phyloP scores from a whole-genome alignment of 2,797 vertebrate species.

The Notolepis coatsorum region DNA sequence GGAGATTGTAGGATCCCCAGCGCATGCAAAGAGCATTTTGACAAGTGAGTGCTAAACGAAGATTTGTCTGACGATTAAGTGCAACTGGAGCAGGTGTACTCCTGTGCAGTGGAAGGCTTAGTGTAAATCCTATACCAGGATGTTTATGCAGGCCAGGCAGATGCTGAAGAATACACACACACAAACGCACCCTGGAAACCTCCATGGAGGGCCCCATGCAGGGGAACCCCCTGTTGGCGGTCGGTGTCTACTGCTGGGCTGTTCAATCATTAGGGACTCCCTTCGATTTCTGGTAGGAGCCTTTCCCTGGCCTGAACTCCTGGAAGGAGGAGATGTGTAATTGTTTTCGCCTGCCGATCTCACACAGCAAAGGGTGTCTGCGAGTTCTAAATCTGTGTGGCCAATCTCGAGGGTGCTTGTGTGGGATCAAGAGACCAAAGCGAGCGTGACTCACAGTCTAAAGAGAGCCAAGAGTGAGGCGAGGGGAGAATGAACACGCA shows the following conservation, averaged over 20 bases:
- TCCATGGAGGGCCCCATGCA: not conserved
- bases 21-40: slow-evolving; percentile 49
- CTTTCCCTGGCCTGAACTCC: slow-evolving; percentile 26
- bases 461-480: slow-evolving; percentile 39
- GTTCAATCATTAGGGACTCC: slow-evolving; percentile 12
- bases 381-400: slow-evolving; percentile 56
- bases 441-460: slow-evolving; percentile 48
- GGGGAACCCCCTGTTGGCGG: no score
- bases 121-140: not conserved
- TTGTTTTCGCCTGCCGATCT: slow-evolving; percentile 58
- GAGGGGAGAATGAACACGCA: slow-evolving; percentile 24
- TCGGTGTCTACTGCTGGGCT: not conserved
- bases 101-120: not conserved
- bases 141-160: not conserved
- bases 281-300: slow-evolving; percentile 15
- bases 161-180: not conserved
- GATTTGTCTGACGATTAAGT: slow-evolving; percentile 22
- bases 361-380: slow-evolving; percentile 54
- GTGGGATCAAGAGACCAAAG: slow-evolving; percentile 66
- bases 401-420: slow-evolving; percentile 67
- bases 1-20: slow-evolving; percentile 25
- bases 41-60: slow-evolving; percentile 21
- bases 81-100: slow-evolving; percentile 21
- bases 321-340: slow-evolving; percentile 31
- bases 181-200: not conserved